Evolutionary conservation across 1,140 invertebrate species (phyloP), one percentile per base, ranked within the genome.

Genomic region (Ditylenchus dipsaci): DNA sequence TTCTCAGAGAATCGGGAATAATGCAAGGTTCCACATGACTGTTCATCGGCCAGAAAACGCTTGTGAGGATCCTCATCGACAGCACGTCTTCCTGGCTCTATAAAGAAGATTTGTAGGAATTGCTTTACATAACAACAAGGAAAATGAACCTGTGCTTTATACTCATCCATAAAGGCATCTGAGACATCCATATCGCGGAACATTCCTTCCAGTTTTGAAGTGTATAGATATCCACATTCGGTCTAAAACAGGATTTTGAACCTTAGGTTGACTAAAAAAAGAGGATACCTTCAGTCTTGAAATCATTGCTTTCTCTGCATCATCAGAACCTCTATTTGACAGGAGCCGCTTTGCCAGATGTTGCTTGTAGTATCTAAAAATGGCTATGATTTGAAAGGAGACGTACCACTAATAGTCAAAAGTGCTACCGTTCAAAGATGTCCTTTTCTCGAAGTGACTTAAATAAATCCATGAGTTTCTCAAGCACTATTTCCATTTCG

Each of bases 251-350:
- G 63, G 29, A 68, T 42, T 59, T 61, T 5, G 23, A 61, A 21
- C n/a, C 23, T 64, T n/a, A n/a, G n/a, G 21, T 64, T 49, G n/a
- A 21, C 42, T 7, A 19, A 26, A 49, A 21, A 62, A 26, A 64
- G 23, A 53, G 23, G 49, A 7, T 53, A 93, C 93, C 91, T 97
- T 97, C 76, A 99, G 87, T 88, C 98, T 98, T 71, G 94, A 95
- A 86, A 99, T 97, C 95, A 99, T 98, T 84, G 95, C 96, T 84
- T 98, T 98, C 85, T 98, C 95, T 76, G 91, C 93, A 86, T 99
- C 96, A 85, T 98, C 95, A 1, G 93, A 97, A 45, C 95, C 96
- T 86, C 97, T 97, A 85, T 97, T 96, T 62, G 97, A 88, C 59
- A 99, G 87, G 64, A 98, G 88, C 72, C 95, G 88, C 84, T 97